Evolutionary conservation across 2,797 vertebrate genomes (phyloP).

Genomic region (Eptatretus atami): DNA sequence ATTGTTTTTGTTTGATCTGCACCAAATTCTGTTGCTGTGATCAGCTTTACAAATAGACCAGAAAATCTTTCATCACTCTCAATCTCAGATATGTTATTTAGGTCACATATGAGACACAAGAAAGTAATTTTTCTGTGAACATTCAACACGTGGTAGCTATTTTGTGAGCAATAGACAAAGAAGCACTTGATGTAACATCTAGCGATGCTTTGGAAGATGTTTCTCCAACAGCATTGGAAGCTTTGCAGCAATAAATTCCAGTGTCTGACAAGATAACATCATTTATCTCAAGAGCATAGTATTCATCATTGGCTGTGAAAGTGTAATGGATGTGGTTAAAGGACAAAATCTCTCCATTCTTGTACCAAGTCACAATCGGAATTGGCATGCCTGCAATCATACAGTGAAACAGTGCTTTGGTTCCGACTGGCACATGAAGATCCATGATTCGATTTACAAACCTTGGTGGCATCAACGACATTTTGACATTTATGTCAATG

Average conservation of each 20-base stretch:
- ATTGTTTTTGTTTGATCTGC: constrained; percentile 26
- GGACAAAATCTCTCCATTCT: constrained; percentile 29
- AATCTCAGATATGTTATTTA: constrained; percentile 17
- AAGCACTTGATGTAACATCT: constrained; percentile 17
- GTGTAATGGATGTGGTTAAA: constrained; percentile 29
- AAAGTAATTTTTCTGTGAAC: constrained; percentile 28
- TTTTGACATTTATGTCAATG: constrained; percentile 66
- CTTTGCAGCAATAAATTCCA: constrained; percentile 43
- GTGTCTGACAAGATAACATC: constrained; percentile 28
- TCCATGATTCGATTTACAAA: constrained; percentile 60
- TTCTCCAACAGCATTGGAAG: constrained; percentile 51
- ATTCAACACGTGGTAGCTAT: constrained; percentile 15
- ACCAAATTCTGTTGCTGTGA: constrained; percentile 27
- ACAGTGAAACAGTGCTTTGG: constrained; percentile 52
- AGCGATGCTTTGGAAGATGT: constrained; percentile 41
- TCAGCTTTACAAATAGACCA: constrained; percentile 24
- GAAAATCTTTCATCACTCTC: constrained; percentile 24
- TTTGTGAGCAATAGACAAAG: constrained; percentile 12
- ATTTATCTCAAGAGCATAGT: constrained; percentile 41
- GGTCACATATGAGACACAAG: constrained; percentile 19
- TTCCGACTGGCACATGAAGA: constrained; percentile 31
- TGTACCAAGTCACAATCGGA: constrained; percentile 63
- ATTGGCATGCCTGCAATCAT: constrained; percentile 58
- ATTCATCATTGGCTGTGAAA: constrained; percentile 36
- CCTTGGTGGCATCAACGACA: constrained; percentile 72